Conservation (phyloP, 2,113 vertebrate species). For the Oreocharis arfaki region DNA sequence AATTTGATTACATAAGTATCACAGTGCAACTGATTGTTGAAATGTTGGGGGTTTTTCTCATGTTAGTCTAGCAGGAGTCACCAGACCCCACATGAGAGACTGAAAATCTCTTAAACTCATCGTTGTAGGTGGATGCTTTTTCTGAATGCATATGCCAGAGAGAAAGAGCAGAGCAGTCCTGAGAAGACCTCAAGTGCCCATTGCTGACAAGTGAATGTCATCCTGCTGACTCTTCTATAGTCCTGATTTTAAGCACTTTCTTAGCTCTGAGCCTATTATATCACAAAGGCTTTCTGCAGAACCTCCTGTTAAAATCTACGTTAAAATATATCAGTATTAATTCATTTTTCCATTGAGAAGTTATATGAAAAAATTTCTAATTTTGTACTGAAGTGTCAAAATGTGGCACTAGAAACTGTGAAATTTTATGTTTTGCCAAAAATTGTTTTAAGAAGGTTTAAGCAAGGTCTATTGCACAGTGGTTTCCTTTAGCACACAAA, state of each 20-base stretch:
- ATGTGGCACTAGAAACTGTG: background rate
- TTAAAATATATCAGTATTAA: background rate
- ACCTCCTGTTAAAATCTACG: background rate
- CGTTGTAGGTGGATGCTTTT: background rate
- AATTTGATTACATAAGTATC: background rate
- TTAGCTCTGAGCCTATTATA: background rate
- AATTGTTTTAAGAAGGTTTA: background rate
- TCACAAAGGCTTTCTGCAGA: background rate
- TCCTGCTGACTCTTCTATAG: background rate
- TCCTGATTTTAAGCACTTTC: background rate
- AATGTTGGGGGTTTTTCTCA: background rate
- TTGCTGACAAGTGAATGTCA: background rate
- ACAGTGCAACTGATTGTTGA: background rate
- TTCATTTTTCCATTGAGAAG: background rate
- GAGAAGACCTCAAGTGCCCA: background rate
- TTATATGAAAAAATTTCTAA: background rate
- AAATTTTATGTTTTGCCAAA: background rate
- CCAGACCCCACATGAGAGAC: fast-evolving
- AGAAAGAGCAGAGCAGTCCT: background rate
- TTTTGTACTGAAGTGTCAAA: background rate
- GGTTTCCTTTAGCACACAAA: background rate
- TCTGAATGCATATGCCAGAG: background rate
- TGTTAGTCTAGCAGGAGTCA: background rate
- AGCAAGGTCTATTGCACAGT: background rate
- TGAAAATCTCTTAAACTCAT: background rate